Evolutionary conservation across 2,113 vertebrate genomes (phyloP).

Genomic region (Callipepla squamata): DNA sequence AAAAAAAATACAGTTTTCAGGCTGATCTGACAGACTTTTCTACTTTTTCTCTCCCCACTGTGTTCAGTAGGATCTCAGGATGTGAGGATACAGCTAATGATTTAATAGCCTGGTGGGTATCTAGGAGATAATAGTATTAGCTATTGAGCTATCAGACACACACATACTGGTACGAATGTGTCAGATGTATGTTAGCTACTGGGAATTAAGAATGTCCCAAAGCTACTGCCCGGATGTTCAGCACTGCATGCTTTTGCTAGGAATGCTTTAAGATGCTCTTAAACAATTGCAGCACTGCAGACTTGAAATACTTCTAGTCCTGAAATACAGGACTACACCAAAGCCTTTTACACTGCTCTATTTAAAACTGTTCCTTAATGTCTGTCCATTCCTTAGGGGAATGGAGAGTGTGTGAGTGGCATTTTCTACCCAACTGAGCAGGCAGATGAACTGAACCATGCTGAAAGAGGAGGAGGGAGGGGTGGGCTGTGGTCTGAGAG

Average conservation of each 20-base stretch:
- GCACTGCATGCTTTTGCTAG: not conserved
- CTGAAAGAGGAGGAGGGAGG: not conserved
- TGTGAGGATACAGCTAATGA: not conserved
- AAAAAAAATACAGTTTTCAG: not conserved
- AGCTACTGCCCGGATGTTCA: not conserved
- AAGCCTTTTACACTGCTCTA: not conserved
- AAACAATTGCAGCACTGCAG: not conserved
- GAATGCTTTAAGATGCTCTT: not conserved
- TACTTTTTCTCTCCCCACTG: not conserved
- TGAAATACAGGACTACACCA: not conserved
- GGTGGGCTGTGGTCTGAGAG: constrained; percentile 1
- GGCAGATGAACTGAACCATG: not conserved
- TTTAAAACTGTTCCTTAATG: constrained; percentile 6
- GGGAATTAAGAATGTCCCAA: not conserved
- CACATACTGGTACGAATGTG: not conserved
- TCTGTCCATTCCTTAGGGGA: not conserved
- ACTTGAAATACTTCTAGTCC: not conserved
- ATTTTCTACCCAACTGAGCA: not conserved
- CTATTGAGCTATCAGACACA: not conserved
- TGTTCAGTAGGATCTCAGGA: not conserved
- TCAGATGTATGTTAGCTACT: not conserved
- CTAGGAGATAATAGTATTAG: not conserved
- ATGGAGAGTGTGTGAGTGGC: not conserved
- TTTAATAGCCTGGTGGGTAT: not conserved
- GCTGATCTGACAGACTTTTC: not conserved